phyloP scores from a whole-genome alignment of 1,140 invertebrate species.

The Bradynema listronoti region DNA sequence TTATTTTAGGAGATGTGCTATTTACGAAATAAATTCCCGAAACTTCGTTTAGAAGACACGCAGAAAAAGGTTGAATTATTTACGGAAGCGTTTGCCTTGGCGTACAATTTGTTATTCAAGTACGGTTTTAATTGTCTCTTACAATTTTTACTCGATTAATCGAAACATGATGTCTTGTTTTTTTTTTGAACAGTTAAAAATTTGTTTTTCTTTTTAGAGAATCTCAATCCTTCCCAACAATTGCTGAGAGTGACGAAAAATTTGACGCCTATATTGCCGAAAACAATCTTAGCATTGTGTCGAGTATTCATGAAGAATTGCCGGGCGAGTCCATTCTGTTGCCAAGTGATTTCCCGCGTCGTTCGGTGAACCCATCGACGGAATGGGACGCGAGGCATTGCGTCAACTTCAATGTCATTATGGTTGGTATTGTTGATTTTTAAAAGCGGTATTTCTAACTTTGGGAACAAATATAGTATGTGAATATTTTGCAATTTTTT shows the following conservation, averaged over 20 bases:
- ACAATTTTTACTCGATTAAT: constrained; percentile 16
- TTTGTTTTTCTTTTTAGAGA: constrained; percentile 5
- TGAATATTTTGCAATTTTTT: too few species aligned
- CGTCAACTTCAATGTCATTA: constrained; percentile 4
- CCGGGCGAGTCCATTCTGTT: not conserved
- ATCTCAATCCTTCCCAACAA: constrained; percentile 4
- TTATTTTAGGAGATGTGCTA: constrained; percentile 17
- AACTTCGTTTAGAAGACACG: constrained; percentile 9
- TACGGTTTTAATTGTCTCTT: constrained; percentile 2
- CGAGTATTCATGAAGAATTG: not conserved
- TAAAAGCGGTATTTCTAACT: too few species aligned
- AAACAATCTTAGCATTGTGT: not conserved
- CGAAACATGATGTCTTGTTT: too few species aligned
- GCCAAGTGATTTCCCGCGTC: too few species aligned
- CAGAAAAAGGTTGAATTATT: constrained; percentile 18
- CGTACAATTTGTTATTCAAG: constrained; percentile 23
- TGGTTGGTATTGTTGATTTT: too few species aligned
- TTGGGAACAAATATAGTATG: too few species aligned
- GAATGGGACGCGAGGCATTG: not conserved
- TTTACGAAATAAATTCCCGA: constrained; percentile 13
- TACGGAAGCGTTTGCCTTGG: constrained; percentile 18
- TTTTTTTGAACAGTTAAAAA: constrained; percentile 16
- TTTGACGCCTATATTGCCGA: constrained; percentile 7
- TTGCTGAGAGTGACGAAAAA: constrained; percentile 4
- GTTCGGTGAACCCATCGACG: not conserved